Base-by-base conservation (phyloP, 2,888 invertebrate species). In the Tineola bisselliella region DNA sequence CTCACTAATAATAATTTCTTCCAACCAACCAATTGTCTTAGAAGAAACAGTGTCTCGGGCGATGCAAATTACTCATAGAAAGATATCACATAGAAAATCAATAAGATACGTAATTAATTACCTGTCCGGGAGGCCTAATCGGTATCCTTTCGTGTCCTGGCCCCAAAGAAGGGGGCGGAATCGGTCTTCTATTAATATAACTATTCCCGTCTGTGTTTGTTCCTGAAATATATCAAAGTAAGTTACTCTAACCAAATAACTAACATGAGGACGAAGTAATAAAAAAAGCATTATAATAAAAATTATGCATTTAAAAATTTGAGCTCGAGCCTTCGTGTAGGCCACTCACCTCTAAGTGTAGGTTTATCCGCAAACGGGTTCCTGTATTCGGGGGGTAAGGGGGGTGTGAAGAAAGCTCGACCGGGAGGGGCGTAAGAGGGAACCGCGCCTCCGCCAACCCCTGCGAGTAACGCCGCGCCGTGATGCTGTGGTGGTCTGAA, bases 291-390 rank as follows among this genome's bases (percentile, higher is more conserved):
- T 25, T 6, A 25, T 25, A 6, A 2, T 25, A 4, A 25, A 25
- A 25, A 25, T 25, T 25, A 25, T 25, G 2, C 25, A 25, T 6
- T 4, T 4, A 4, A 25, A 6, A 6, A 25, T 25, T 25, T 25
- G 4, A 25, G 6, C 25, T 4, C 25, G 25, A 25, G 25, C 25
- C 25, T 6, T 25, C 25, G 25, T 4, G 2, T 6, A 25, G 38
- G 48, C 8, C 48, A 61, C 62, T 73, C 88, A 68, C 93, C 93
- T 69, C 95, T 89, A 63, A 95, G 84, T 57, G 95, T 95, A 60
- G 95, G 95, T 77, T 94, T 95, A 74, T 95, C 94, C n/a, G 94
- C 94, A 73, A 95, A 95, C 0, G 95, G 94, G 82, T 94, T 94
- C 64, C 91, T 89, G 73, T 93, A 94, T 77, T 94, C 94, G 8